Evolutionary conservation across 2,113 vertebrate species (phyloP).

Genomic region (Colius striatus): DNA sequence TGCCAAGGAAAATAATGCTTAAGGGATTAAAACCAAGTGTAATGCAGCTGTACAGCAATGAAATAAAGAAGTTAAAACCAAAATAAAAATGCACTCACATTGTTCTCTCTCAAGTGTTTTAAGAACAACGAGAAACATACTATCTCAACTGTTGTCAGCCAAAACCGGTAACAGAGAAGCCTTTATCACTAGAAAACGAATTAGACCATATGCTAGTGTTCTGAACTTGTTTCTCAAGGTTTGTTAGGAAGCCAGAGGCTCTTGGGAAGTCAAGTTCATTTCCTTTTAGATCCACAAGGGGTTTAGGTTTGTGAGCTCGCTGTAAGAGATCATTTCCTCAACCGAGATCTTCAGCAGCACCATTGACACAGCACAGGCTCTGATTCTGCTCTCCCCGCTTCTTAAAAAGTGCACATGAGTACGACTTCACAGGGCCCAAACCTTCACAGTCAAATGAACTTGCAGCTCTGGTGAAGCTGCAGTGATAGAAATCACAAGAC

Average conservation of each 20-base stretch:
- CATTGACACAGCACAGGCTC: neutral
- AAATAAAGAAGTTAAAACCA: constrained; percentile 51
- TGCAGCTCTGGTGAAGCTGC: neutral
- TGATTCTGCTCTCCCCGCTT: rapidly evolving
- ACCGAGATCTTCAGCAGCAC: neutral
- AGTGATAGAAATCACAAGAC: neutral
- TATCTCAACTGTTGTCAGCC: constrained; percentile 4
- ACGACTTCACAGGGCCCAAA: neutral
- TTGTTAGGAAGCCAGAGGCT: neutral
- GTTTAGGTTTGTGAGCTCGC: neutral
- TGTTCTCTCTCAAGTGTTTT: constrained; percentile 57
- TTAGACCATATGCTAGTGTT: neutral
- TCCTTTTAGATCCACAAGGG: neutral
- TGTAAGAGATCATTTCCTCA: neutral
- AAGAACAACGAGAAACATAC: constrained; percentile 20
- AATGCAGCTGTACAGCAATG: constrained; percentile 64
- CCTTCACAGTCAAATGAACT: neutral
- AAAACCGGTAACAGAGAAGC: constrained; percentile 11
- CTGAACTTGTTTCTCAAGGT: neutral
- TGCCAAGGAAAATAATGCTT: constrained; percentile 68
- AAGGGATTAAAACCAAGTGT: constrained; percentile 68
- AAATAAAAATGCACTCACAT: constrained; percentile 52
- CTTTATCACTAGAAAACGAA: constrained; percentile 1
- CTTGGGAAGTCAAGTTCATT: neutral
- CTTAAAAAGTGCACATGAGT: rapidly evolving